phyloP scores from a whole-genome alignment of 2,113 vertebrate species.

The Forbesichthys agassizii region DNA sequence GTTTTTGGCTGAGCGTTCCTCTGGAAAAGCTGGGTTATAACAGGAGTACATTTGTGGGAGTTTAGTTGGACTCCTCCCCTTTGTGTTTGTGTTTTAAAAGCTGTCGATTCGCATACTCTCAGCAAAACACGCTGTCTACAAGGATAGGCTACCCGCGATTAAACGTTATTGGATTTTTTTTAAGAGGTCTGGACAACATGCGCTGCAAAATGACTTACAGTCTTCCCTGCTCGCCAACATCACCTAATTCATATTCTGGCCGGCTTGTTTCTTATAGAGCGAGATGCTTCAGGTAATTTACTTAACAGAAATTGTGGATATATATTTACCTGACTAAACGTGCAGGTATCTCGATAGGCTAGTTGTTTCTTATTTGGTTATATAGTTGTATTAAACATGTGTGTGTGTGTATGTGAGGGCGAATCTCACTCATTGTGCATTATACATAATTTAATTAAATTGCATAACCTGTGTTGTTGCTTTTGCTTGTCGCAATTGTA shows the following conservation, averaged over 20 bases:
- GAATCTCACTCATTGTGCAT: too few relatives aligned
- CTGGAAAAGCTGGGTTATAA: not conserved
- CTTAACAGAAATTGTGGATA: not conserved
- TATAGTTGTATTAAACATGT: too few relatives aligned
- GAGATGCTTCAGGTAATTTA: conserved; percentile 67
- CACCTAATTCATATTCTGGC: conserved; percentile 48
- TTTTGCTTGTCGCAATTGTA: too few relatives aligned
- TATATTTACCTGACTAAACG: not conserved
- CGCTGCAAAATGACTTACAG: conserved; percentile 71
- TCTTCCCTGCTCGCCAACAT: conserved; percentile 66
- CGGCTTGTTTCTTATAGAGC: conserved; percentile 53
- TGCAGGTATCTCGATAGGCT: too few relatives aligned
- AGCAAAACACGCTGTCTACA: not conserved
- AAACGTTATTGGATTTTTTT: not conserved
- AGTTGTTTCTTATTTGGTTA: too few relatives aligned
- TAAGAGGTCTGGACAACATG: conserved; percentile 45
- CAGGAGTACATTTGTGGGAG: not conserved
- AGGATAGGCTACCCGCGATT: not conserved
- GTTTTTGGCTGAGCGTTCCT: not conserved
- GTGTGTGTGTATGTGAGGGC: too few relatives aligned
- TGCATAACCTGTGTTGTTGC: too few relatives aligned
- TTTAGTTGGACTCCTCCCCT: conserved; percentile 31
- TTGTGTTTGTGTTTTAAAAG: conserved; percentile 36
- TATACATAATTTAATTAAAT: too few relatives aligned
- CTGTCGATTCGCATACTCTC: not conserved